phyloP scores from a whole-genome alignment of 1,140 invertebrate genomes.

The Wiebesia pumilae region DNA sequence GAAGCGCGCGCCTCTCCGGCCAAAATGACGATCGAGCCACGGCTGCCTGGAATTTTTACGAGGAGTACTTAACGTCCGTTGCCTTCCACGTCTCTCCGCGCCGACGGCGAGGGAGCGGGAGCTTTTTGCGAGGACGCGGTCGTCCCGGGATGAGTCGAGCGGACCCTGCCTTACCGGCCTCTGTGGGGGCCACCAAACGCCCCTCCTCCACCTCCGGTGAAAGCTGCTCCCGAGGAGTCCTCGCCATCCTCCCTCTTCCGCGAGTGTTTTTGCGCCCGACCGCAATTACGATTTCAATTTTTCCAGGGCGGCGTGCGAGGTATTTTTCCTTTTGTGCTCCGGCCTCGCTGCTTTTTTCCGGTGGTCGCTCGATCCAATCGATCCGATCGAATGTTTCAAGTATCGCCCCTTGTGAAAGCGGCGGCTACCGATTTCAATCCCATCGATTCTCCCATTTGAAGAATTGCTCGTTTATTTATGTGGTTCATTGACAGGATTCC shows the following conservation, averaged over 20 bases:
- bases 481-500: no score
- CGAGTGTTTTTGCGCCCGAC: neutral
- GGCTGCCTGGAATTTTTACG: conserved; percentile 70
- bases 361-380: neutral
- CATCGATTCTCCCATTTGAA: no score
- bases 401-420: no score
- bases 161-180: conserved; percentile 24
- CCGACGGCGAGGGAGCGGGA: neutral
- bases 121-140: neutral
- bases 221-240: neutral
- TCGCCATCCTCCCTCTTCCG: neutral
- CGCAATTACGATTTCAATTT: neutral
- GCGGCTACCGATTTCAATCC: no score
- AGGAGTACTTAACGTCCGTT: conserved; percentile 70
- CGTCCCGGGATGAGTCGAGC: neutral
- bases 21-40: conserved; percentile 71
- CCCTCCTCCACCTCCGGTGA: neutral
- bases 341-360: neutral
- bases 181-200: no score
- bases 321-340: neutral
- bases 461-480: no score
- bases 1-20: conserved; percentile 43
- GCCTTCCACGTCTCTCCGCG: conserved; percentile 14
- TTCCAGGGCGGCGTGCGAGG: neutral
- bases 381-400: no score